phyloP scores from a whole-genome alignment of 2,888 invertebrate species.

The Pristionchus japonicus region DNA sequence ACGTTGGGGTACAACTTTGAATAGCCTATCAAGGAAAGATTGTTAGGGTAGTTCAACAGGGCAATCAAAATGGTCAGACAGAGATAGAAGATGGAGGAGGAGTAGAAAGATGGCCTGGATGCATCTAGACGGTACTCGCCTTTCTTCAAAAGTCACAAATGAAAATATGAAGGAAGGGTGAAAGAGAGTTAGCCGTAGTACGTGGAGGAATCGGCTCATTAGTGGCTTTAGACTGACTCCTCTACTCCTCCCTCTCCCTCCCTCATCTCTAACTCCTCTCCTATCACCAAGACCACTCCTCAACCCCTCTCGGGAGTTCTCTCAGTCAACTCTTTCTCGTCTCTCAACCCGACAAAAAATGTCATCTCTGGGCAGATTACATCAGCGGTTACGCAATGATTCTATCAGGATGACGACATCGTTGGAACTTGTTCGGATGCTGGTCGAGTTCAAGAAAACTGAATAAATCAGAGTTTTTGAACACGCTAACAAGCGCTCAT shows the following conservation, averaged over 20 bases:
- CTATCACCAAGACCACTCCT: neutral
- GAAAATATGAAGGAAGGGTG: neutral
- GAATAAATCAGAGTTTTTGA: neutral
- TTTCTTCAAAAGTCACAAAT: too few relatives aligned
- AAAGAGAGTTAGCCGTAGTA: neutral
- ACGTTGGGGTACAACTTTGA: too few relatives aligned
- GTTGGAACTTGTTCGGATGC: too few relatives aligned
- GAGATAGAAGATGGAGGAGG: too few relatives aligned
- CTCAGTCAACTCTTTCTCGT: neutral
- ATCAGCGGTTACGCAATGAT: neutral
- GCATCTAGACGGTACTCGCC: too few relatives aligned
- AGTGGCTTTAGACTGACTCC: slow-evolving; percentile 10
- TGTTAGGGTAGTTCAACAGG: too few relatives aligned
- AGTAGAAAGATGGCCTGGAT: too few relatives aligned
- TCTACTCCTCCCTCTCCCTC: neutral
- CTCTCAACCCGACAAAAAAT: neutral
- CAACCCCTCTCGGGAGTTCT: neutral
- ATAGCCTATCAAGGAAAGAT: too few relatives aligned
- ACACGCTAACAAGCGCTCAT: neutral
- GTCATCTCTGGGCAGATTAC: neutral
- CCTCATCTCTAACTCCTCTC: neutral
- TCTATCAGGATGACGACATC: neutral
- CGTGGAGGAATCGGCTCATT: neutral
- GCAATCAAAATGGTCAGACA: too few relatives aligned
- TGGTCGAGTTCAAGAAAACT: too few relatives aligned